Evolutionary conservation across 1,140 invertebrate genomes (phyloP), one percentile per base, ranked within the genome.

Genomic region (Heterodera carotae): DNA sequence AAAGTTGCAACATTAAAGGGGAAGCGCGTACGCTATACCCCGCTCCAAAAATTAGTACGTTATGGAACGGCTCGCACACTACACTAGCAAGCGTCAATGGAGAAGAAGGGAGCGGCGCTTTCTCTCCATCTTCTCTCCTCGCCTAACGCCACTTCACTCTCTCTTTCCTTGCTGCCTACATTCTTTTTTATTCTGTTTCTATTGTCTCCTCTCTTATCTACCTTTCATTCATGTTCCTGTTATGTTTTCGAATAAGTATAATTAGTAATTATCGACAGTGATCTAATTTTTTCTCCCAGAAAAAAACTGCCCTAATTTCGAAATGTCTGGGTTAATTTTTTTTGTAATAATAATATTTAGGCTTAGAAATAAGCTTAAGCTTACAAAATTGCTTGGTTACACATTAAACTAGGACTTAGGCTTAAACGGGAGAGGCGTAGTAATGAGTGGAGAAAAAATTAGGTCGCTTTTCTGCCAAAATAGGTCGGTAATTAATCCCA

Each of bases 271-370:
- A 56, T 56, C 53, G 53, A 56, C 53, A 56, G 53, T 56, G 53
- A 56, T 56, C 53, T 56, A 56, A 56, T 56, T 56, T 56, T 56
- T 56, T 56, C 53, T 56, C 53, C 53, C 53, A 56, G 53, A 56
- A 56, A 56, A 56, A 56, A 56, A 56, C 53, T 56, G 53, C 53
- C 53, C 53, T 56, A 56, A 56, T 56, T 56, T 56, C 53, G 53
- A 56, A 56, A 56, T 56, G 53, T 56, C 53, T 56, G 53, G 53
- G 53, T 56, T 56, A 56, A 56, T 56, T 56, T 56, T 56, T 56
- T 56, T 56, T 56, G 53, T 56, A 56, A 56, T 56, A 56, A 56
- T 56, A 56, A 56, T 56, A 56, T 56, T 56, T 56, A 56, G 53
- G 53, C 53, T 56, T 56, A 56, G 53, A 56, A 56, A 56, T 56